Percentiles rank a stretch among this genome's conserved stretches.
These are phyloP conservation scores for Mustela lutreola DNA, from an alignment of 2,113 vertebrate species.

Conservation along the genomic window DNA sequence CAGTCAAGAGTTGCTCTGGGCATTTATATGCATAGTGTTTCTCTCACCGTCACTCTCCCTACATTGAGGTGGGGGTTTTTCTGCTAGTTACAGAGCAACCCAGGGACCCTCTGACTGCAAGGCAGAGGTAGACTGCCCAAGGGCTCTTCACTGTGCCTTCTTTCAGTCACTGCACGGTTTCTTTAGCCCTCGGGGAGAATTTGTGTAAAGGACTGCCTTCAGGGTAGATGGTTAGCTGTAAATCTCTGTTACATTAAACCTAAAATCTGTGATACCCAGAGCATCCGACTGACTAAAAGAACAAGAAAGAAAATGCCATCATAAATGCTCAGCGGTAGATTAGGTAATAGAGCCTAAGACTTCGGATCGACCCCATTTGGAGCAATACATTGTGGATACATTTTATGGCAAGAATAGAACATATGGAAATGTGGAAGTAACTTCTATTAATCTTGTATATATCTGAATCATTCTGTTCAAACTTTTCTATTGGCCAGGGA, in stretches of 20 bases:
- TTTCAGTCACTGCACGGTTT: background rate
- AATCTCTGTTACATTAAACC: slow-evolving; percentile 58
- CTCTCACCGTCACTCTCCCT: background rate
- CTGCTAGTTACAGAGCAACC: background rate
- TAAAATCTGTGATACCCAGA: slow-evolving; percentile 21
- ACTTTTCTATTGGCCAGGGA: background rate
- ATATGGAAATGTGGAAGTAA: slow-evolving; percentile 10
- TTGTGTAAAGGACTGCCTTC: slow-evolving; percentile 11
- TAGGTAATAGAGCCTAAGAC: slow-evolving; percentile 39
- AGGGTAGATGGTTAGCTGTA: background rate
- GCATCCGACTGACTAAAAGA: slow-evolving; percentile 35
- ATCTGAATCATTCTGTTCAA: background rate
- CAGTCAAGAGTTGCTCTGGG: background rate
- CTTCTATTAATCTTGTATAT: slow-evolving; percentile 17
- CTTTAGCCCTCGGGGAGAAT: background rate
- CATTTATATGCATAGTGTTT: background rate
- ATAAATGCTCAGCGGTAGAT: slow-evolving; percentile 49
- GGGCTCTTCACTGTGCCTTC: background rate
- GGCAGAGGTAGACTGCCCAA: background rate
- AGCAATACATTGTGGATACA: background rate
- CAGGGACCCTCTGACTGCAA: background rate
- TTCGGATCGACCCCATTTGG: slow-evolving; percentile 3
- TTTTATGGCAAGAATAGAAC: slow-evolving; percentile 48
- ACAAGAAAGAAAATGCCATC: slow-evolving; percentile 53
- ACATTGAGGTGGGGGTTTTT: background rate